Base-by-base conservation (phyloP, 2,113 vertebrate genomes). In the Bambusicola thoracicus region DNA sequence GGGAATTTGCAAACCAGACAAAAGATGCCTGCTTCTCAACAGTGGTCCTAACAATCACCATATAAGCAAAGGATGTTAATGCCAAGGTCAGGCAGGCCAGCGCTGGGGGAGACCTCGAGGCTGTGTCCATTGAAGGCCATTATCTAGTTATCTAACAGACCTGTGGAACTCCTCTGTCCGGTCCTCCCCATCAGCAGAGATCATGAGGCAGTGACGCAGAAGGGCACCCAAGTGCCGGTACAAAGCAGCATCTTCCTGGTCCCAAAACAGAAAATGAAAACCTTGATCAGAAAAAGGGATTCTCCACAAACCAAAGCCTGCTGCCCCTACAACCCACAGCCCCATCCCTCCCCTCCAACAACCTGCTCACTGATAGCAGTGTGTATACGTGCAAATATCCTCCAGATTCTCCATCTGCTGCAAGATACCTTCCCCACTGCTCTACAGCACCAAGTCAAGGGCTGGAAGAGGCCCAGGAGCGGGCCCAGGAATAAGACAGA, bases 81-180 rank as follows among this genome's bases (percentile, higher is more conserved):
- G 20, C 13, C 79, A 21, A 17, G 13, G 34, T 3, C 11, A 34
- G 40, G 48, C n/a, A 69, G 38, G n/a, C 13, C 32, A 72, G 77
- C 20, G 20, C 7, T 8, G 18, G 32, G 32, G 61, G 34, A 66
- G 17, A 5, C 8, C 73, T 15, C 27, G 8, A 21, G 25, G 18
- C 27, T 11, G n/a, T 10, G 36, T 14, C 48, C 14, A 46, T 72
- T 3, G 20, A 18, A 80, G 24, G 69, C 21, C 4, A 4, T 0
- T 19, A 21, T 66, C n/a, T 17, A 13, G 13, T 25, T 49, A 30
- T 8, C 51, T 25, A 32, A 27, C 68, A 69, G 69, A 99, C 99
- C 99, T 98, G 91, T 98, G 98, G 93, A 99, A 98, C 93, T 99
- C 99, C 82, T 99, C 99, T 0, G 98, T 99, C 40, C 97, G 96